Evolutionary conservation across 2,797 vertebrate species (phyloP), one percentile per base, ranked within the genome.

Genomic region (Arremon aurantiirostris): DNA sequence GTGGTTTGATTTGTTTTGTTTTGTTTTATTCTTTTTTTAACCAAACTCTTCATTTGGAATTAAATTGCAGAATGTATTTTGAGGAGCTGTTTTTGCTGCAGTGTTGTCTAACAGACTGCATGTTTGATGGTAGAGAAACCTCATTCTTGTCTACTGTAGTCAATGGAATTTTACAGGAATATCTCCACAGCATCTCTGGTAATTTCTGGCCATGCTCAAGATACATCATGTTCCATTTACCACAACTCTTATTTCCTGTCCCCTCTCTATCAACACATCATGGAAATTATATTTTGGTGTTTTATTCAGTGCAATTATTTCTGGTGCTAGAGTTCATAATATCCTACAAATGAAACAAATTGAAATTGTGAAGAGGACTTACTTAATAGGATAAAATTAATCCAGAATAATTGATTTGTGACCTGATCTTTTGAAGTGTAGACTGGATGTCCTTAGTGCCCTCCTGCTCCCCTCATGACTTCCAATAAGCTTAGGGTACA

Each of bases 321-420:
- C 87, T 28, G 3, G 34, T 65, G 53, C 41, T 94, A 35, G 50
- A 86, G 90, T 86, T 83, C n/a, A 34, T 88, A 71, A 83, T 79
- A 72, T 46, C 55, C 50, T 68, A 65, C 82, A 93, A 91, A 88
- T 94, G 18, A 92, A 93, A 55, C 75, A 85, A 73, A 86, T 78
- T 60, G 79, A 80, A 91, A 61, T 83, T 57, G 84, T 82, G 76
- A 90, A 20, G 76, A 92, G 65, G 79, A 68, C 59, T 80, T 71
- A 14, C 70, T 93, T 75, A 90, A 68, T 78, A 83, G 55, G 69
- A 81, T 90, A 34, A 93, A 95, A 94, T 93, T 77, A 91, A 91
- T 88, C 72, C 9, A 17, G 57, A 88, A 35, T 83, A 94, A 96
- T 88, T 90, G 91, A 95, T 95, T 93, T 95, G 82, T 86, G 94